These are phyloP conservation scores for Philhelius pedissequus DNA, from an alignment of 2,888 invertebrate species.

Conservation along the genomic window DNA sequence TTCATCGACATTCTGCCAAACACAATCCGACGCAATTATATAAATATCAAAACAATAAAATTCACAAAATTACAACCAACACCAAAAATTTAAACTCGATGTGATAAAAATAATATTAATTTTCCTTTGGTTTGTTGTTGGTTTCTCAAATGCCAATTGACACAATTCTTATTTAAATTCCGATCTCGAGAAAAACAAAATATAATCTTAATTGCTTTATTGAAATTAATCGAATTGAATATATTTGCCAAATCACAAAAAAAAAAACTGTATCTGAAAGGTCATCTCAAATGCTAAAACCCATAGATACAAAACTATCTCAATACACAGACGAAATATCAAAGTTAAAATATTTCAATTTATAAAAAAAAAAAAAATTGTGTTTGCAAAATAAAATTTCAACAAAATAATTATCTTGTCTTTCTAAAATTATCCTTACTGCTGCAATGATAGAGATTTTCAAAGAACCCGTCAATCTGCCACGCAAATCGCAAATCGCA, in stretches of 20 bases:
- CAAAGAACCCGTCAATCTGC: conserved; percentile 28
- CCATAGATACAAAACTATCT: conserved; percentile 34
- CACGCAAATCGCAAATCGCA: not conserved
- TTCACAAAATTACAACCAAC: conserved; percentile 49
- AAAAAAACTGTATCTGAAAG: conserved; percentile 33
- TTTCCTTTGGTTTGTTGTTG: not conserved
- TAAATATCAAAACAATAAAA: conserved; percentile 18
- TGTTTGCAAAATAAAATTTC: not conserved
- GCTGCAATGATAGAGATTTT: not conserved
- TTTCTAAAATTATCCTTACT: conserved; percentile 48
- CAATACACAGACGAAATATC: conserved; percentile 33
- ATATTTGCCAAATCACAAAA: conserved; percentile 40
- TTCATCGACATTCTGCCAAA: too few species aligned
- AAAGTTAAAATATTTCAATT: conserved; percentile 59
- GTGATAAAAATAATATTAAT: conserved; percentile 67
- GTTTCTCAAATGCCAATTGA: conserved; percentile 61
- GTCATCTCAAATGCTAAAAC: conserved; percentile 30
- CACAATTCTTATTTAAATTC: conserved; percentile 60
- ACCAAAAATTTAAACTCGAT: not conserved
- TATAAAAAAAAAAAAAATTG: conserved; percentile 11
- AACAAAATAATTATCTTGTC: conserved; percentile 6
- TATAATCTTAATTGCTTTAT: conserved; percentile 59
- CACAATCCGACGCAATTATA: conserved; percentile 1
- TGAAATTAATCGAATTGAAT: conserved; percentile 55
- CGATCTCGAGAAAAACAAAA: conserved; percentile 42